Conservation (phyloP, 2,797 vertebrate species). For the Falco concolor region DNA sequence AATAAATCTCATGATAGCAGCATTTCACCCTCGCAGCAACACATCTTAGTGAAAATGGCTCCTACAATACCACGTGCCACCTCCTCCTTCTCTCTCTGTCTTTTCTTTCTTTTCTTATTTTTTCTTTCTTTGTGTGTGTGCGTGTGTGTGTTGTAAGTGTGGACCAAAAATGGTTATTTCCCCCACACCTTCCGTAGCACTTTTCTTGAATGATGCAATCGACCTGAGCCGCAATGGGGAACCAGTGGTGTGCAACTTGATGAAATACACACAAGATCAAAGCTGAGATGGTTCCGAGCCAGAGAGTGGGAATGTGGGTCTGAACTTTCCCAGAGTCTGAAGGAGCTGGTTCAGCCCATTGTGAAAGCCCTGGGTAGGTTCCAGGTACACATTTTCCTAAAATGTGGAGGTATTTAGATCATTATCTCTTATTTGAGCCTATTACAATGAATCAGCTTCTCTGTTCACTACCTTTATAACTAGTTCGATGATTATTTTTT, state of each 20-base stretch:
- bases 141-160: background rate
- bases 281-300: conserved; percentile 42
- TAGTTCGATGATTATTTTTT: background rate
- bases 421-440: conserved; percentile 50
- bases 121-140: background rate
- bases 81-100: background rate
- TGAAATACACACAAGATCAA: conserved; percentile 55
- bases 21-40: background rate
- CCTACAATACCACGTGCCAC: background rate
- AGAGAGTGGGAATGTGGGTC: conserved; percentile 28
- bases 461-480: background rate
- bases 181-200: background rate
- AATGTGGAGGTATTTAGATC: conserved; percentile 46
- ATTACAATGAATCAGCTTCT: conserved; percentile 14
- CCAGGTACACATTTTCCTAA: conserved; percentile 50
- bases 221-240: background rate
- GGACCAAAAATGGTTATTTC: background rate
- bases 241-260: background rate
- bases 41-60: background rate
- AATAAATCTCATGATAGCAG: background rate
- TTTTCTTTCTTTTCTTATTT: background rate
- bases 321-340: conserved; percentile 53
- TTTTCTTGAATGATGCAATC: background rate
- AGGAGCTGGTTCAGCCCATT: conserved; percentile 39
- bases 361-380: conserved; percentile 29